Evolutionary conservation across 2,113 vertebrate genomes (phyloP).

Genomic region (Myodes glareolus): DNA sequence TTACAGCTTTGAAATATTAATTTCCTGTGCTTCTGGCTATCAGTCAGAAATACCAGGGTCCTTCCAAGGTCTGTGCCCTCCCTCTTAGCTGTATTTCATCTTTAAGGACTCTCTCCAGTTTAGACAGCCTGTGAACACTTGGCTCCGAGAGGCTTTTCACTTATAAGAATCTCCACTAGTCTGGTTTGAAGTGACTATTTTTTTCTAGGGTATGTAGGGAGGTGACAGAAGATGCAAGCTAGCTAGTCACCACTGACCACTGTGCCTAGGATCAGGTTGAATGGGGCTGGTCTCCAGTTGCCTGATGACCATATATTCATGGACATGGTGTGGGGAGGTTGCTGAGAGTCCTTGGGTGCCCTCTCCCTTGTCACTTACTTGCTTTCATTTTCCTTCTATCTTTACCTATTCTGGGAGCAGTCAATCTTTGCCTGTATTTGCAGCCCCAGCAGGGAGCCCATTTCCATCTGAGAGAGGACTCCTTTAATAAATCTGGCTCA

Average conservation of each 20-base stretch:
- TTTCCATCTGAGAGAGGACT: conserved; percentile 74
- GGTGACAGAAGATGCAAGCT: neutral
- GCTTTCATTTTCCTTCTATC: conserved; percentile 56
- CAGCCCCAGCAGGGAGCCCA: conserved; percentile 78
- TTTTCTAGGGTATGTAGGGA: neutral
- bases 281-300: neutral
- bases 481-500: conserved; percentile 80
- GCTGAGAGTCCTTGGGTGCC: neutral
- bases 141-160: neutral
- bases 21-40: conserved; percentile 30
- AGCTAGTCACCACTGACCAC: neutral
- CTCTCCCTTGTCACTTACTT: neutral
- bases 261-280: neutral
- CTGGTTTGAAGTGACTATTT: neutral
- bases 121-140: neutral
- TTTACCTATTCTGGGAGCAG: conserved; percentile 70
- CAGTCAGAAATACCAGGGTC: conserved; percentile 12
- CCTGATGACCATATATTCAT: neutral
- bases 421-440: conserved; percentile 72
- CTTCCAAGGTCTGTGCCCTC: neutral
- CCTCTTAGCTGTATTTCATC: neutral
- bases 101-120: neutral
- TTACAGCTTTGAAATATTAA: conserved; percentile 56
- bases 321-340: neutral
- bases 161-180: neutral